Conservation (phyloP, 2,888 invertebrate species). For the Drosophila mettleri region DNA sequence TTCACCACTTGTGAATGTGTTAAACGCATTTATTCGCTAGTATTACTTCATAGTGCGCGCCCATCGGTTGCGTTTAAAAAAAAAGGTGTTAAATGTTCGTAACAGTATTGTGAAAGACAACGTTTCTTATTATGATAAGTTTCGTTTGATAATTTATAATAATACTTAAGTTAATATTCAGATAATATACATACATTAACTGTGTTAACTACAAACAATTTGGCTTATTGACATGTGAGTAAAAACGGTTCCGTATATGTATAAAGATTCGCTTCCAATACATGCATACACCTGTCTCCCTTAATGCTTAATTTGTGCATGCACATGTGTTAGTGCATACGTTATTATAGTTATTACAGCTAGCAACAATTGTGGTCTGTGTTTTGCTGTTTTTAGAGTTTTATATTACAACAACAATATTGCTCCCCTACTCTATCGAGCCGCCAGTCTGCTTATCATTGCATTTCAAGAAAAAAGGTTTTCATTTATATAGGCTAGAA, state of each 20-base stretch:
- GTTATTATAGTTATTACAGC: slow-evolving; percentile 28
- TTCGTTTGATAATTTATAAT: slow-evolving; percentile 5
- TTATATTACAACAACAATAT: slow-evolving; percentile 10
- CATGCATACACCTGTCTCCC: slow-evolving; percentile 17
- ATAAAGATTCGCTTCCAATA: slow-evolving; percentile 34
- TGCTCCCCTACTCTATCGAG: not conserved
- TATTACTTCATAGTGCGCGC: slow-evolving; percentile 64
- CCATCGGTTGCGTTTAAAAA: slow-evolving; percentile 47
- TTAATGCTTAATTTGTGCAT: slow-evolving; percentile 9
- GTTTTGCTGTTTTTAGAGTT: slow-evolving; percentile 7
- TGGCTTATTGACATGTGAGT: slow-evolving; percentile 41
- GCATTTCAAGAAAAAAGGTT: slow-evolving; percentile 22
- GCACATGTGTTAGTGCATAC: slow-evolving; percentile 19
- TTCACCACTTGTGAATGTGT: slow-evolving; percentile 21
- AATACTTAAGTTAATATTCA: slow-evolving; percentile 3
- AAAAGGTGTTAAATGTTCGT: slow-evolving; percentile 16
- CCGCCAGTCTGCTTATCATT: slow-evolving; percentile 27
- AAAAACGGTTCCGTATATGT: slow-evolving; percentile 34
- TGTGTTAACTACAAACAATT: slow-evolving; percentile 5
- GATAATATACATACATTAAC: not conserved
- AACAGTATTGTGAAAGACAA: slow-evolving; percentile 12
- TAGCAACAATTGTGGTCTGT: slow-evolving; percentile 1
- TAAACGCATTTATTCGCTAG: slow-evolving; percentile 52
- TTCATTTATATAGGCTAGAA: slow-evolving; percentile 14
- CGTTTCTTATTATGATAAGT: slow-evolving; percentile 22